phyloP scores from a whole-genome alignment of 2,113 vertebrate genomes.

The Macheiramphus alcinus region DNA sequence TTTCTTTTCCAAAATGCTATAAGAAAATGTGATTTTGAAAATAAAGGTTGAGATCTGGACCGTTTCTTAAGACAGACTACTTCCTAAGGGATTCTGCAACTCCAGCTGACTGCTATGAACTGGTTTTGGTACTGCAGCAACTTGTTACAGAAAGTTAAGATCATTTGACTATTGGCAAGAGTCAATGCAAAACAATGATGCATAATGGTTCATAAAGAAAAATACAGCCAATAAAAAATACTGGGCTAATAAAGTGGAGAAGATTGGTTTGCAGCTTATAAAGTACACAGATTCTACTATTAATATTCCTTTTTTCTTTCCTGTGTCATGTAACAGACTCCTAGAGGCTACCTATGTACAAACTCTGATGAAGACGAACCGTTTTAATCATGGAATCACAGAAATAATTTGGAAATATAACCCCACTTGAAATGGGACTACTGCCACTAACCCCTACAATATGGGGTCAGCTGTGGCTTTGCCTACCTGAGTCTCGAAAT shows the following conservation, averaged over 20 bases:
- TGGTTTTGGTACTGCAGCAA: background rate
- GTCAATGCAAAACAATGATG: background rate
- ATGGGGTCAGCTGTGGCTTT: background rate
- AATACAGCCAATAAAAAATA: background rate
- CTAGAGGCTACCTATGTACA: background rate
- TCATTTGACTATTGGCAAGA: background rate
- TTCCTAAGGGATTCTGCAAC: background rate
- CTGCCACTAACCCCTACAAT: fast-evolving
- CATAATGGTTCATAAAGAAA: background rate
- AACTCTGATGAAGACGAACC: background rate
- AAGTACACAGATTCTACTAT: background rate
- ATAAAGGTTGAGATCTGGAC: background rate
- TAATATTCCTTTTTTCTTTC: background rate
- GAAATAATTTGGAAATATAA: background rate
- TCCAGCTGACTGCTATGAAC: background rate
- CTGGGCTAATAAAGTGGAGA: background rate
- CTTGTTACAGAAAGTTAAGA: background rate
- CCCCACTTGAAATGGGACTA: background rate
- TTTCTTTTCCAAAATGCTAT: background rate
- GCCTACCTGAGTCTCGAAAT: background rate
- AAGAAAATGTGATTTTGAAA: background rate
- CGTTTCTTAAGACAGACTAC: background rate
- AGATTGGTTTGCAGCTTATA: background rate
- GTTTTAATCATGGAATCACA: background rate
- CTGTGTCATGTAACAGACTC: background rate